Percentiles rank a stretch among this genome's conserved stretches.
These are phyloP conservation scores for Paradoxurus hermaphroditus DNA, from an alignment of 2,113 vertebrate genomes.

Conservation along the genomic window DNA sequence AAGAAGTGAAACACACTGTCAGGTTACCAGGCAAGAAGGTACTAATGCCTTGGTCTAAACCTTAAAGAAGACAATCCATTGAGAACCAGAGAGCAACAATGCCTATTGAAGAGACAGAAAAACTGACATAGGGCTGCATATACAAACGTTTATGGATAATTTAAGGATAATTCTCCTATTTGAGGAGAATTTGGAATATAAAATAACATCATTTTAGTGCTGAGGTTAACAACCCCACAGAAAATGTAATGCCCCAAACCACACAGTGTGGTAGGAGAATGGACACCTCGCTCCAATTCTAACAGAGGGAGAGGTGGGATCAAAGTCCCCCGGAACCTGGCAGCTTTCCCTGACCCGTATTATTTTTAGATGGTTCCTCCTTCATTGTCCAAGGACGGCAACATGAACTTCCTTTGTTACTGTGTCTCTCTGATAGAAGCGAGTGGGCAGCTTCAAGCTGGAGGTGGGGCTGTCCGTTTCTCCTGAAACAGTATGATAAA, in stretches of 20 bases:
- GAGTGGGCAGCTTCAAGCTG: not conserved
- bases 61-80: not conserved
- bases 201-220: not conserved
- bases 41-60: not conserved
- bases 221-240: not conserved
- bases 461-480: not conserved
- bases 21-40: constrained; percentile 3
- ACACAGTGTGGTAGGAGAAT: not conserved
- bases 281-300: not conserved
- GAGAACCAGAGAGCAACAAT: not conserved
- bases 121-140: not conserved
- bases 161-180: not conserved
- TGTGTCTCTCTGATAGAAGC: not conserved
- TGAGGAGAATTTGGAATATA: not conserved
- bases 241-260: not conserved
- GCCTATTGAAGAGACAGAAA: not conserved
- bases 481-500: not conserved
- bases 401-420: not conserved
- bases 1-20: not conserved
- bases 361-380: not conserved
- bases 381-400: not conserved
- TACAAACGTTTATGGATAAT: not conserved
- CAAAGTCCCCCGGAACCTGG: not conserved
- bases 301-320: not conserved
- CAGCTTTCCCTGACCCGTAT: not conserved